Percentiles rank a stretch among this genome's conserved stretches.
Conservation (phyloP, 2,113 vertebrate genomes). For the Alexandromys fortis region DNA sequence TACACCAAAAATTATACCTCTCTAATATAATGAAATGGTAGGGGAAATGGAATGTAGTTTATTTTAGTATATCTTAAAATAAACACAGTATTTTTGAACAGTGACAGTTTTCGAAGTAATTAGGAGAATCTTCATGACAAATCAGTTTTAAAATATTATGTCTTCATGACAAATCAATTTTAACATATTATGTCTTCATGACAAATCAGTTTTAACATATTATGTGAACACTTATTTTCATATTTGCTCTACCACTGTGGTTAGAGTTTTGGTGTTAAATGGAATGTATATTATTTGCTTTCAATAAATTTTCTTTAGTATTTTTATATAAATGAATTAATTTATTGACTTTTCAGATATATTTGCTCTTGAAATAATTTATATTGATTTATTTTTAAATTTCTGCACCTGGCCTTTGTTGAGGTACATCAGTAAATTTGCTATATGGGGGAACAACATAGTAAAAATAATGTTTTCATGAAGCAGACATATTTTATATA, state of each 20-base stretch:
- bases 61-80: not conserved
- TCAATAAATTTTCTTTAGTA: conserved; percentile 40
- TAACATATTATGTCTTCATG: not conserved
- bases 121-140: not conserved
- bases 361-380: conserved; percentile 37
- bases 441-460: not conserved
- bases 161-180: not conserved
- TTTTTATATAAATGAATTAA: conserved; percentile 14
- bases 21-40: not conserved
- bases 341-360: not conserved
- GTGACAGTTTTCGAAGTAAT: not conserved
- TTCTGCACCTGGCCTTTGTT: not conserved
- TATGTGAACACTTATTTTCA: conserved; percentile 23
- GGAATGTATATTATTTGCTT: conserved; percentile 20
- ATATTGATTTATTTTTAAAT: conserved; percentile 12
- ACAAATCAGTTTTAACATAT: not conserved
- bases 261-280: not conserved
- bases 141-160: not conserved
- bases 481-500: not conserved
- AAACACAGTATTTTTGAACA: not conserved
- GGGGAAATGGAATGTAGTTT: not conserved
- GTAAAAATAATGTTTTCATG: not conserved
- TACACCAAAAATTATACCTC: not conserved
- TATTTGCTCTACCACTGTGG: not conserved
- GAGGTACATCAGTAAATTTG: conserved; percentile 1